Conservation (phyloP, 2,113 vertebrate genomes). For the Hystrix cristata region DNA sequence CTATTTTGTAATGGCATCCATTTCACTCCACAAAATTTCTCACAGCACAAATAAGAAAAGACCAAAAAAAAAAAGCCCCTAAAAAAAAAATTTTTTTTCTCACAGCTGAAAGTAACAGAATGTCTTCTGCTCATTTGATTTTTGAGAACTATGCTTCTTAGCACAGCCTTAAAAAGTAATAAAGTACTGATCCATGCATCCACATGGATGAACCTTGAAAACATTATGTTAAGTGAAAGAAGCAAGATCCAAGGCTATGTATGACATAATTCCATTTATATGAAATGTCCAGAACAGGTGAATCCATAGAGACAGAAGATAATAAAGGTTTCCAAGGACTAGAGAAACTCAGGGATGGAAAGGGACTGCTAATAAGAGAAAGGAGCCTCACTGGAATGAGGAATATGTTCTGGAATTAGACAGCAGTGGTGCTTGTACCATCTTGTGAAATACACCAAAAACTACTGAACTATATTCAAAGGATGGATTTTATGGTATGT, state of each 20-base stretch:
- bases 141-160: constrained; percentile 39
- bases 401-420: constrained; percentile 39
- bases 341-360: neutral
- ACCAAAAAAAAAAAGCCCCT: no score
- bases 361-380: neutral
- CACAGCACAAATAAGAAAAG: neutral
- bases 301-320: neutral
- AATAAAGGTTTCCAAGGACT: neutral
- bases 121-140: neutral
- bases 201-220: constrained; percentile 44
- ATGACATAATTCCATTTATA: neutral
- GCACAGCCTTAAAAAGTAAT: constrained; percentile 40
- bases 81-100: neutral
- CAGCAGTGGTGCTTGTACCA: neutral
- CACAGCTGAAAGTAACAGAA: constrained; percentile 5
- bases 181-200: neutral
- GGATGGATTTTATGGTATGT: neutral
- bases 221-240: constrained; percentile 6
- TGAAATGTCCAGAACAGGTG: neutral
- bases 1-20: neutral
- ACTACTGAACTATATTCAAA: neutral
- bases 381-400: constrained; percentile 8
- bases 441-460: constrained; percentile 17
- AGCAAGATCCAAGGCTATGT: neutral
- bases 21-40: neutral